These are phyloP conservation scores for Tinea trinotella DNA, from an alignment of 2,888 invertebrate species.

Conservation along the genomic window DNA sequence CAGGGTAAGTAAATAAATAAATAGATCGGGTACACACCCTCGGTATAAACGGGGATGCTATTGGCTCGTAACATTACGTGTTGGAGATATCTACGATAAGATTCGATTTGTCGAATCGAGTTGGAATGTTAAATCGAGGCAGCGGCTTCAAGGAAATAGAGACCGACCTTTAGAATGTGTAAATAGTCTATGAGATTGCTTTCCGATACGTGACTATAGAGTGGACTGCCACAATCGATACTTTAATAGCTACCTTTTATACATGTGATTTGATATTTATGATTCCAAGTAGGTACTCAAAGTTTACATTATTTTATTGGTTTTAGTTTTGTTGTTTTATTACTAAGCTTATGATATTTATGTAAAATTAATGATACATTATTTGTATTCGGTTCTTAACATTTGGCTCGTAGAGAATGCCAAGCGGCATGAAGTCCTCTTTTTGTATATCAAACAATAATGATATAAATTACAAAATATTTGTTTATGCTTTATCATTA, in stretches of 20 bases:
- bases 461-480: no score
- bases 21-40: slow-evolving; percentile 32
- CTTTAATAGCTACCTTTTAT: slow-evolving; percentile 5
- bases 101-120: slow-evolving; percentile 54
- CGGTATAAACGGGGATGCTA: slow-evolving; percentile 34
- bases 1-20: slow-evolving; percentile 64
- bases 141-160: slow-evolving; percentile 33
- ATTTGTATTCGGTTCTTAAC: no score
- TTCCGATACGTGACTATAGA: slow-evolving; percentile 21
- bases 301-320: background rate
- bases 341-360: no score
- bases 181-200: slow-evolving; percentile 40
- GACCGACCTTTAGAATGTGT: slow-evolving; percentile 57
- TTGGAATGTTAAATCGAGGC: slow-evolving; percentile 32
- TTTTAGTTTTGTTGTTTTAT: no score
- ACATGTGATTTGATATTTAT: background rate
- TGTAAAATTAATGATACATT: no score
- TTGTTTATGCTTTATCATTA: no score
- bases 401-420: no score
- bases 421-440: no score
- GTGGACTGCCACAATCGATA: slow-evolving; percentile 11
- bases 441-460: no score
- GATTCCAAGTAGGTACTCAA: background rate
- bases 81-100: slow-evolving; percentile 48
- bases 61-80: slow-evolving; percentile 51